These are phyloP conservation scores for Paragorgia papillata DNA, from an alignment of 92 coral and sea anemone genomes.

Conservation along the genomic window DNA sequence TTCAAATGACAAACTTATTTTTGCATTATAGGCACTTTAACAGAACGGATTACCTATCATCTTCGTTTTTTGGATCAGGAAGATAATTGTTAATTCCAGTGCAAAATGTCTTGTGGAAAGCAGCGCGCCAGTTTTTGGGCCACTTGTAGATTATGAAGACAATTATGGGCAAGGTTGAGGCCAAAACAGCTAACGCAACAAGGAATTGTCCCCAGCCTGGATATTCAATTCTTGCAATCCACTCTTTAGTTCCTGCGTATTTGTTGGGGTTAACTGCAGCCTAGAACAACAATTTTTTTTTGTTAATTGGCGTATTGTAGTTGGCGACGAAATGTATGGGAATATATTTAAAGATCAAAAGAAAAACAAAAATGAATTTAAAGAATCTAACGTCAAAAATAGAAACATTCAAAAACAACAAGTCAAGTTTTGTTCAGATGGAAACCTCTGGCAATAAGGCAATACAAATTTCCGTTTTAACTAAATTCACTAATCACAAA, in stretches of 20 bases:
- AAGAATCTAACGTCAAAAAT: too few relatives aligned
- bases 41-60: too few relatives aligned
- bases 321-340: slow-evolving; percentile 85
- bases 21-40: too few relatives aligned
- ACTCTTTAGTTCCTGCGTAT: slow-evolving; percentile 61
- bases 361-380: too few relatives aligned
- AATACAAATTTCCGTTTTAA: too few relatives aligned
- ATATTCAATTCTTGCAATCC: slow-evolving; percentile 64
- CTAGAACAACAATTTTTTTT: slow-evolving; percentile 63
- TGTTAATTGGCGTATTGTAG: slow-evolving; percentile 74
- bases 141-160: slow-evolving; percentile 88
- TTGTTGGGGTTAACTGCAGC: too few relatives aligned
- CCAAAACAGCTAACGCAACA: slow-evolving; percentile 70
- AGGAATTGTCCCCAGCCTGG: slow-evolving; percentile 93
- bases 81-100: slow-evolving; percentile 85
- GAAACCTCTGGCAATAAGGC: too few relatives aligned
- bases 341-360: too few relatives aligned
- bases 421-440: too few relatives aligned
- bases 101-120: slow-evolving; percentile 84
- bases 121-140: slow-evolving; percentile 93
- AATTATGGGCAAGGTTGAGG: slow-evolving; percentile 81
- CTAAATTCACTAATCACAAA: too few relatives aligned
- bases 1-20: too few relatives aligned
- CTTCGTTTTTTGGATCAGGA: slow-evolving; percentile 74
- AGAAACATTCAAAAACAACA: too few relatives aligned